Percentiles rank a stretch among this genome's conserved stretches.
These are phyloP conservation scores for Thymelicus lineola DNA, from an alignment of 2,888 invertebrate genomes.

Conservation along the genomic window DNA sequence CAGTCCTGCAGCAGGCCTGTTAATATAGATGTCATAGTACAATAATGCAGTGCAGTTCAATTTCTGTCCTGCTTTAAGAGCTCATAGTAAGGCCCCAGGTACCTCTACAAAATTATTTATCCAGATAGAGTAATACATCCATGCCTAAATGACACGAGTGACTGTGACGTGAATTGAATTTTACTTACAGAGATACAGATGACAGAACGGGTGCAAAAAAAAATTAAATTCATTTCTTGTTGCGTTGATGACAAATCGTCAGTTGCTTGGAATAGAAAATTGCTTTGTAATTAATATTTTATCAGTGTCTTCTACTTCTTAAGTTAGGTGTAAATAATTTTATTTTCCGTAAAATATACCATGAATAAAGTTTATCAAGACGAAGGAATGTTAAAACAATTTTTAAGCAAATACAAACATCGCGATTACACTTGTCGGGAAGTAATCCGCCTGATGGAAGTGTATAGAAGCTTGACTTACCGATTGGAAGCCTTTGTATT, in stretches of 20 bases:
- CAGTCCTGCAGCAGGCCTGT: too few species aligned
- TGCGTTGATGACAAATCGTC: slow-evolving; percentile 36
- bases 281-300: slow-evolving; percentile 7
- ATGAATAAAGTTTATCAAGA: slow-evolving; percentile 53
- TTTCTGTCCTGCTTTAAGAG: too few species aligned
- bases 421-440: slow-evolving; percentile 76
- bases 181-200: too few species aligned
- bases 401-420: slow-evolving; percentile 76
- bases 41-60: too few species aligned
- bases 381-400: slow-evolving; percentile 71
- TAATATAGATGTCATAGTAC: too few species aligned
- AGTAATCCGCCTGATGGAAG: slow-evolving; percentile 74
- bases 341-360: background rate
- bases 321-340: background rate
- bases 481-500: slow-evolving; percentile 88
- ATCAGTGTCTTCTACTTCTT: background rate
- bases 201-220: too few species aligned
- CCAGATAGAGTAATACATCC: too few species aligned
- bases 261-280: slow-evolving; percentile 13
- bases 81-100: too few species aligned
- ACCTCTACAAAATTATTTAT: too few species aligned
- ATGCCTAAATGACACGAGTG: too few species aligned
- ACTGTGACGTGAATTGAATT: too few species aligned
- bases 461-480: slow-evolving; percentile 75
- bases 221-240: slow-evolving; percentile 7